Evolutionary conservation across 2,113 vertebrate species (phyloP).

Genomic region (Mustela nigripes): DNA sequence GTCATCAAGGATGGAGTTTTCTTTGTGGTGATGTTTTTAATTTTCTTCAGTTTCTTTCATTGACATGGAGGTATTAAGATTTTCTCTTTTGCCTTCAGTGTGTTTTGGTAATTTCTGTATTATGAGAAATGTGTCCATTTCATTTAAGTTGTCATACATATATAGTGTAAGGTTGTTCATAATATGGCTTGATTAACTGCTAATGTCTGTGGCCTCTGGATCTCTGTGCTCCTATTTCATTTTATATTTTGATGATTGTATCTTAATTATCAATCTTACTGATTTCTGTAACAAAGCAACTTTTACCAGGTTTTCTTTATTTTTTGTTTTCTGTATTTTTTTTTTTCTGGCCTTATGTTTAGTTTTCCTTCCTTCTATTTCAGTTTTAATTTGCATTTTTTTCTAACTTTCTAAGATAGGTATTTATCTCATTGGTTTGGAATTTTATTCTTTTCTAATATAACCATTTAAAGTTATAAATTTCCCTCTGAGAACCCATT

Average conservation of each 20-base stretch:
- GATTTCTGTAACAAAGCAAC: not conserved
- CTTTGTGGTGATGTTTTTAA: not conserved
- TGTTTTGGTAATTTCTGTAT: not conserved
- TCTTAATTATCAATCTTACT: not conserved
- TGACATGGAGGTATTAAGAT: not conserved
- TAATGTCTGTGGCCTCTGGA: not conserved
- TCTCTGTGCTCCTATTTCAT: not conserved
- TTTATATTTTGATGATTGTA: conserved; percentile 39
- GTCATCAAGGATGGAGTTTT: not conserved
- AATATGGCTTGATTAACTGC: not conserved
- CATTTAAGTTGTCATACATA: not conserved
- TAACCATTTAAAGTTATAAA: not conserved
- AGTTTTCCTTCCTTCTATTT: conserved; percentile 30
- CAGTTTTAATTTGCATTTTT: conserved; percentile 25
- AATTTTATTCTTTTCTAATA: not conserved
- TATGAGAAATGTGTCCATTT: conserved; percentile 33
- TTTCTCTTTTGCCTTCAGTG: not conserved
- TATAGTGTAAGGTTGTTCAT: not conserved
- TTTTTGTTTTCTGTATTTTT: not conserved
- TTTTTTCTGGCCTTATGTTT: not conserved
- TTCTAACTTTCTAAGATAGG: not conserved
- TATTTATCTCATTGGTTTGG: not conserved
- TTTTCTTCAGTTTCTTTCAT: conserved; percentile 20
- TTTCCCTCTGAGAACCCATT: not conserved
- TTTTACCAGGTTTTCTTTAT: conserved; percentile 27